phyloP scores from a whole-genome alignment of 2,113 vertebrate genomes.

The Protobothrops mucrosquamatus region DNA sequence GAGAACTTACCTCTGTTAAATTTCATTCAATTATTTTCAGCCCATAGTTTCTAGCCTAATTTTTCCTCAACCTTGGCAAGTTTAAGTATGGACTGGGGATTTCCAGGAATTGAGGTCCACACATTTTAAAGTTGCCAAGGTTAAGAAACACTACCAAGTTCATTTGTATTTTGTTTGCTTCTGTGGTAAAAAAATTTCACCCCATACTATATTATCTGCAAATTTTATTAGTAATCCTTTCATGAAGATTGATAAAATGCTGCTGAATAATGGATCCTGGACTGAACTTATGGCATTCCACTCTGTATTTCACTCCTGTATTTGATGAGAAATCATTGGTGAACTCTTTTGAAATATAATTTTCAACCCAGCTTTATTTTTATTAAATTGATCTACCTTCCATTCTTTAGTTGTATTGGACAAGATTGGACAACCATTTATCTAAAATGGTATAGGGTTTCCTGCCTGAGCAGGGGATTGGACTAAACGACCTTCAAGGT shows the following conservation, averaged over 20 bases:
- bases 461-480: background rate
- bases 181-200: background rate
- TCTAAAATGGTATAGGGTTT: background rate
- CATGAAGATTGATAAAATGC: background rate
- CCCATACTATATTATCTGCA: background rate
- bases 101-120: background rate
- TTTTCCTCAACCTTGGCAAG: background rate
- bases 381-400: background rate
- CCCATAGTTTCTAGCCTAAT: background rate
- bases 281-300: background rate
- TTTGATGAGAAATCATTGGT: background rate
- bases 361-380: background rate
- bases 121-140: background rate
- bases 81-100: background rate
- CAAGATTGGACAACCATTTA: background rate
- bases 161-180: background rate
- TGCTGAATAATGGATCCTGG: background rate
- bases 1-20: background rate
- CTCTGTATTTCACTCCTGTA: background rate
- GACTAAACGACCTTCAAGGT: background rate
- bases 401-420: background rate
- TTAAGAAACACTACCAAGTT: background rate
- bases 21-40: background rate
- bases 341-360: background rate
- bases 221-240: background rate